These are phyloP conservation scores for Albula goreensis DNA, from an alignment of 2,113 vertebrate genomes.

Conservation along the genomic window DNA sequence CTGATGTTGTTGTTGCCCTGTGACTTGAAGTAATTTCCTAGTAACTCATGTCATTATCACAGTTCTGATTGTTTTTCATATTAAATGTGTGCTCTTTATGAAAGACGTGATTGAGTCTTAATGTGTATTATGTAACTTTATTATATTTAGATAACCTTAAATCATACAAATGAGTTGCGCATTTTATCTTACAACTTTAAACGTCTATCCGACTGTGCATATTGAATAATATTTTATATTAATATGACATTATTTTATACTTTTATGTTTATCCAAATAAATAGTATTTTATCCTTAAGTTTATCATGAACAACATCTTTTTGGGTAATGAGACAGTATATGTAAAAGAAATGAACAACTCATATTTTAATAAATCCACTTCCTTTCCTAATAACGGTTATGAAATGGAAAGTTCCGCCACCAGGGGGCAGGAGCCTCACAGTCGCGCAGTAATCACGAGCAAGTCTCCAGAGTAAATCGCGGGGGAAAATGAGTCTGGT, in stretches of 20 bases:
- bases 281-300: not conserved
- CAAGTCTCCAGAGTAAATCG: not conserved
- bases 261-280: not conserved
- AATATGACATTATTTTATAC: not conserved
- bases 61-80: not conserved
- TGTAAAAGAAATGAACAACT: no score
- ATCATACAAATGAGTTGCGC: no score
- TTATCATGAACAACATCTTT: not conserved
- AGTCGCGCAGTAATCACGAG: not conserved
- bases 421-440: slow-evolving; percentile 12
- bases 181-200: no score
- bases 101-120: not conserved
- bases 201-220: not conserved
- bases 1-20: not conserved
- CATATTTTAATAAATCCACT: not conserved
- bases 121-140: not conserved
- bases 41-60: not conserved
- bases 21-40: not conserved
- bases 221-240: not conserved
- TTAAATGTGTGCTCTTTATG: no score
- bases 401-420: not conserved
- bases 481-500: not conserved
- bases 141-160: not conserved
- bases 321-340: not conserved
- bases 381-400: not conserved